Conservation (phyloP, 2,113 vertebrate species). For the Machaerirhynchus nigripectus region DNA sequence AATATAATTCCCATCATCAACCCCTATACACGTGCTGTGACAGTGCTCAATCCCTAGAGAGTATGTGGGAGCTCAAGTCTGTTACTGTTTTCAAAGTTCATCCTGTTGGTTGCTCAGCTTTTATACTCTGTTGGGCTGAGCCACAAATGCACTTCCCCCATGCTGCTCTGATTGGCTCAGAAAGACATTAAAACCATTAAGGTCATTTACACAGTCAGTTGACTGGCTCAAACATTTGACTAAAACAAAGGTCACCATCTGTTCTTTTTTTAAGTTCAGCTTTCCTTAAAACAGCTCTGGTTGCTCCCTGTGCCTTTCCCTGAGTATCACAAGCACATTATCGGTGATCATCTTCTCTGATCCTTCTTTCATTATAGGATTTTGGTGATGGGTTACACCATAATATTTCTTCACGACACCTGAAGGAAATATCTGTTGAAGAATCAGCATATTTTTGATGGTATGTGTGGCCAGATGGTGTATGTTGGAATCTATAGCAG, state of each 20-base stretch:
- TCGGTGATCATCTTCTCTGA: background rate
- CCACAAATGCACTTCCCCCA: background rate
- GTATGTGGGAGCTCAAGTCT: background rate
- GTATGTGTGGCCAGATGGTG: background rate
- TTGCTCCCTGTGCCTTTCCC: background rate
- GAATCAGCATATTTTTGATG: background rate
- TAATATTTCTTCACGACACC: background rate
- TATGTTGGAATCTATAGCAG: background rate
- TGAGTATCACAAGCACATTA: background rate
- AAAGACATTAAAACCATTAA: background rate
- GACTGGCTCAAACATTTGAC: background rate
- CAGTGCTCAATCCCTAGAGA: background rate
- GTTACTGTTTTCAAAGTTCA: background rate
- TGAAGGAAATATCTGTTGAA: background rate
- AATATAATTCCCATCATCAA: background rate
- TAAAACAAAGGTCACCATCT: background rate
- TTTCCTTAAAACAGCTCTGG: background rate
- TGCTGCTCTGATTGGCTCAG: background rate
- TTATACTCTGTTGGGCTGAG: background rate
- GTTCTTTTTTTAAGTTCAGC: background rate
- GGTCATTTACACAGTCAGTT: background rate
- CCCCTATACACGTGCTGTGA: rapidly evolving
- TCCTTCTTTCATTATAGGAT: background rate
- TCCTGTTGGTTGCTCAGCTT: background rate
- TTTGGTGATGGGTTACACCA: background rate